phyloP scores from a whole-genome alignment of 2,113 vertebrate genomes.

The Nothocercus julius region DNA sequence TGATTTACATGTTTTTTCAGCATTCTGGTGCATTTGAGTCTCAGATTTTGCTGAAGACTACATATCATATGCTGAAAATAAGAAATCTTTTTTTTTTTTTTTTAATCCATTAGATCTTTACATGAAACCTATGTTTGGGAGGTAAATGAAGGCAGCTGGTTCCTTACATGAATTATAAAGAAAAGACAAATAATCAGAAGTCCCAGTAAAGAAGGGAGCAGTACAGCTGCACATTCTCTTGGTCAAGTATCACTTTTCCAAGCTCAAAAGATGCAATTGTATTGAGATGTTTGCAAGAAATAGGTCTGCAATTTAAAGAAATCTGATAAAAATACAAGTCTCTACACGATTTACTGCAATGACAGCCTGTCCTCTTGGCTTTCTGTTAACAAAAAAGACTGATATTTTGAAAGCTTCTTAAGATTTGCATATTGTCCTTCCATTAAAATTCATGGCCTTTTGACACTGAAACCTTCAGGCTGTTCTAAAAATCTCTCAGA shows the following conservation, averaged over 20 bases:
- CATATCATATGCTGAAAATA: neutral
- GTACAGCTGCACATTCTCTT: neutral
- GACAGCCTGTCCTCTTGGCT: neutral
- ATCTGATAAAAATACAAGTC: neutral
- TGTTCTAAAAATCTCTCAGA: neutral
- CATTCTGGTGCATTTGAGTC: neutral
- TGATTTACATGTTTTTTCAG: conserved; percentile 12
- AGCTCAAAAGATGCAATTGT: neutral
- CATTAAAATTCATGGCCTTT: neutral
- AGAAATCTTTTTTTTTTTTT: neutral
- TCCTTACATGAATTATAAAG: neutral
- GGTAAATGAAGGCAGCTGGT: neutral
- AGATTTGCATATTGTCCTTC: neutral
- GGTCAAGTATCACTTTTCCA: neutral
- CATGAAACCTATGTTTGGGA: neutral
- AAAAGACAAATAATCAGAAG: neutral
- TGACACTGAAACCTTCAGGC: neutral
- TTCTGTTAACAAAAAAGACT: neutral
- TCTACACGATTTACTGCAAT: neutral
- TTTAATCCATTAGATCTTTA: neutral
- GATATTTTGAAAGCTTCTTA: neutral
- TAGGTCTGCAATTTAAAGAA: neutral
- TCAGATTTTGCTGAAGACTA: conserved; percentile 9
- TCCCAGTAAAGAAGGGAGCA: neutral
- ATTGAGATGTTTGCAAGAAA: neutral